Percentiles rank a stretch among this genome's conserved stretches.
Evolutionary conservation across 2,797 vertebrate genomes (phyloP).

Genomic region (Urosaurus nigricauda): DNA sequence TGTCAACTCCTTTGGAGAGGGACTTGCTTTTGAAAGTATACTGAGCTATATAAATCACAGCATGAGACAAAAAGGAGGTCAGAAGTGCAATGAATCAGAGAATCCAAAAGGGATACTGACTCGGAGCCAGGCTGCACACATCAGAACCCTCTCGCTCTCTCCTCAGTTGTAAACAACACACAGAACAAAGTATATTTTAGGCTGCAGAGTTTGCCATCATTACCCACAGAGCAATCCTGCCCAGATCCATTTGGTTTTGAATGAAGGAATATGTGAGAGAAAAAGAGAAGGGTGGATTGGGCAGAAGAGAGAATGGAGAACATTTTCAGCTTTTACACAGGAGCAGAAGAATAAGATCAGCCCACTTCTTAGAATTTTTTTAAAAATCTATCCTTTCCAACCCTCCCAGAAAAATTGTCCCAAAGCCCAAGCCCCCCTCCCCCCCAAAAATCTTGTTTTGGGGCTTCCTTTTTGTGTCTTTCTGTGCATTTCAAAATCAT

Average conservation of each 20-base stretch:
- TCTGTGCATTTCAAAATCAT: background rate
- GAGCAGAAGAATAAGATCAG: background rate
- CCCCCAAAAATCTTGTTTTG: background rate
- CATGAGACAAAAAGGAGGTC: slow-evolving; percentile 64
- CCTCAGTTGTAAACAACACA: slow-evolving; percentile 56
- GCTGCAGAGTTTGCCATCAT: background rate
- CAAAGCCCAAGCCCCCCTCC: background rate
- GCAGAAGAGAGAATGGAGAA: background rate
- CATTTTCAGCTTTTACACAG: slow-evolving; percentile 6
- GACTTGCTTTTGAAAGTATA: slow-evolving; percentile 31
- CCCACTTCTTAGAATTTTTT: background rate
- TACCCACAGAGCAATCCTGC: background rate
- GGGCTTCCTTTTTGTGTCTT: background rate
- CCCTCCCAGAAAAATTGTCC: background rate
- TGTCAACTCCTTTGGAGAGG: slow-evolving; percentile 30
- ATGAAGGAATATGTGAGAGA: background rate
- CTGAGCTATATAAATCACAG: slow-evolving; percentile 63
- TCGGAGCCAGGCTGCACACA: slow-evolving; percentile 78
- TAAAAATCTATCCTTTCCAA: background rate
- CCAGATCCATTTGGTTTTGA: background rate
- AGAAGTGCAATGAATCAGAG: slow-evolving; percentile 80
- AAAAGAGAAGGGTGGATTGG: no score
- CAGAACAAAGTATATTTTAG: rapidly evolving
- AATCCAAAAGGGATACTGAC: slow-evolving; percentile 66
- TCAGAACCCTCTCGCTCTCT: slow-evolving; percentile 57